Evolutionary conservation across 2,888 invertebrate species (phyloP), one percentile per base, ranked within the genome.

Genomic region (Glaucopsyche alexis): DNA sequence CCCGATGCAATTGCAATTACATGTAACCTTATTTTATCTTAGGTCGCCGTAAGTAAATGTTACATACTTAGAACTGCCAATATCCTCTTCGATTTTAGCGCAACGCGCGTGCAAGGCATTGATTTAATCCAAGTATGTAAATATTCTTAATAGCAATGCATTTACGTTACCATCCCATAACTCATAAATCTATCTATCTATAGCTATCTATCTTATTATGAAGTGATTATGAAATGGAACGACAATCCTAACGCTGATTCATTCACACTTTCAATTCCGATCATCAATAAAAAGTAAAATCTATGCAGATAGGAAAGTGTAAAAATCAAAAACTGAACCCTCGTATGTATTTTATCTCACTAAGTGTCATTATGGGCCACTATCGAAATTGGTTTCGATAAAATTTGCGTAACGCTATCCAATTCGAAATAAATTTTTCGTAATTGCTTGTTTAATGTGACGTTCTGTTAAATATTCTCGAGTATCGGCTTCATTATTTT

Each of bases 311-410:
- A 74, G 74, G 75, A 85, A 83, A 19, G 69, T 38, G 47, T 29
- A 69, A 47, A 69, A 84, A 83, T 85, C 83, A 84, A 86, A 84
- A 88, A 90, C 87, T 90, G 87, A 79, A 83, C 84, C 81, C 80
- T 83, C 84, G 85, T 86, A 85, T 82, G 80, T 80, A 84, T 87
- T 88, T 87, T 87, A 87, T 90, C 85, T 87, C 84, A 81, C 81
- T 83, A 82, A 86, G 81, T 83, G 81, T 83, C 81, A 83, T 84
- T 81, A 85, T 78, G 79, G 79, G 79, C 85, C 88, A 89, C 88
- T 91, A 92, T 91, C 87, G 87, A 85, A 88, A 91, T 91, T 91
- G 88, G 84, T 86, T 83, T 85, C 87, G 83, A 91, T 90, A 87
- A 88, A 87, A 87, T 88, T 87, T 87, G 82, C 84, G 81, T 86